Evolutionary conservation across 2,888 invertebrate genomes (phyloP), one percentile per base, ranked within the genome.

Genomic region (Nomada goodeniana): DNA sequence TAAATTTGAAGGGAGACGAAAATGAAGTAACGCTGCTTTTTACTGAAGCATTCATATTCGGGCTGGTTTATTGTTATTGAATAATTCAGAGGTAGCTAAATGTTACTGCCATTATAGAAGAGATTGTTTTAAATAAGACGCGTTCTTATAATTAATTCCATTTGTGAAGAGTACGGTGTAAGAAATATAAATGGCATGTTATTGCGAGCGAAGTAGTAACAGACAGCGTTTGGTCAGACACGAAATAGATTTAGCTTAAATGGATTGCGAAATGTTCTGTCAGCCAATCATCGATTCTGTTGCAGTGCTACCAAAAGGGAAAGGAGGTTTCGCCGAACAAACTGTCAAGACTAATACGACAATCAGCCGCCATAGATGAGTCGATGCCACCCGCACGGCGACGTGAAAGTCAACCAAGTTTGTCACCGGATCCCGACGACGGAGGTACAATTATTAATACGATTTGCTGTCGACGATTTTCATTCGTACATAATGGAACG

Each of bases 331-430:
- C 93, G 13, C 91, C 93, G 7, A 94, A 91, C 87, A 95, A 95
- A 90, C 93, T 96, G 83, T 96, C 96, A 61, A 95, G 97, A 73
- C 94, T 98, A 68, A 97, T 97, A 91, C 95, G 98, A 50, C 98
- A 98, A 94, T 97, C 97, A 23, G 98, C 98, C 9, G 97, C 98
- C 53, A 98, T 97, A 91, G 98, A 98, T 94, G 98, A 98, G 93
- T 96, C 97, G 57, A 96, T 95, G 88, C 95, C 97, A 70, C 97
- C 97, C 0, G 96, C 96, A 36, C 95, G 95, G 82, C 95, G 98
- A 61, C 95, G 98, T 60, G 97, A 97, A 82, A 97, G 97, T 2
- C 97, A 98, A 81, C 98, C 98, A 2, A 96, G 96, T 0, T 94
- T 98, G 60, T 97, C 97, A 65, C 98, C 98, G 0, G 98, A 98